Conservation (phyloP, 92 coral and sea anemone genomes). For the Blastomussa wellsi region DNA sequence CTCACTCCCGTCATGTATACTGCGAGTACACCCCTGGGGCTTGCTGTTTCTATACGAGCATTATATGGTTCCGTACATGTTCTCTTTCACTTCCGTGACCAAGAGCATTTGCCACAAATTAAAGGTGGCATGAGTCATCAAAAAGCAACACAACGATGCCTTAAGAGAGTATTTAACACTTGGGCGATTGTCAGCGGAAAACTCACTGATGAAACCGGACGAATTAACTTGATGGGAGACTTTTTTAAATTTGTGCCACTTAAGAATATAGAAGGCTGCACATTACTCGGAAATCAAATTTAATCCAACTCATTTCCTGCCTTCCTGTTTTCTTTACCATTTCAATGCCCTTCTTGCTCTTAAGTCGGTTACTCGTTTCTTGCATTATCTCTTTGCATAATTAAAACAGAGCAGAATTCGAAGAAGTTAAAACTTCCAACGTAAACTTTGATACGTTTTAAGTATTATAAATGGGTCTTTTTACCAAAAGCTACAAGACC, state of each 20-base stretch:
- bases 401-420: too few relatives aligned
- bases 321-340: constrained; percentile 33
- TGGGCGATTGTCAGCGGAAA: not conserved
- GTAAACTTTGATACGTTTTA: too few relatives aligned
- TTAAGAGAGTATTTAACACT: not conserved
- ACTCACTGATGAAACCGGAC: not conserved
- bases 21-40: too few relatives aligned
- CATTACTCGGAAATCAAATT: not conserved
- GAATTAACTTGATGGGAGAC: not conserved
- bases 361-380: too few relatives aligned
- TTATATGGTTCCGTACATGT: not conserved
- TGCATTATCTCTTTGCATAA: too few relatives aligned
- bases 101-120: not conserved
- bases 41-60: not conserved
- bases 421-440: too few relatives aligned
- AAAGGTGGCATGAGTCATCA: not conserved
- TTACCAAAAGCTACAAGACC: too few relatives aligned
- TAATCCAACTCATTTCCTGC: not conserved
- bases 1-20: too few relatives aligned
- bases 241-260: too few relatives aligned
- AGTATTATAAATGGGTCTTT: too few relatives aligned
- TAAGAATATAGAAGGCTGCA: not conserved
- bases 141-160: not conserved
- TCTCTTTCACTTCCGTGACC: not conserved
- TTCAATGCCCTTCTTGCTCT: not conserved